Evolutionary conservation across 2,888 invertebrate species (phyloP).

Genomic region (Sisyra terminalis): DNA sequence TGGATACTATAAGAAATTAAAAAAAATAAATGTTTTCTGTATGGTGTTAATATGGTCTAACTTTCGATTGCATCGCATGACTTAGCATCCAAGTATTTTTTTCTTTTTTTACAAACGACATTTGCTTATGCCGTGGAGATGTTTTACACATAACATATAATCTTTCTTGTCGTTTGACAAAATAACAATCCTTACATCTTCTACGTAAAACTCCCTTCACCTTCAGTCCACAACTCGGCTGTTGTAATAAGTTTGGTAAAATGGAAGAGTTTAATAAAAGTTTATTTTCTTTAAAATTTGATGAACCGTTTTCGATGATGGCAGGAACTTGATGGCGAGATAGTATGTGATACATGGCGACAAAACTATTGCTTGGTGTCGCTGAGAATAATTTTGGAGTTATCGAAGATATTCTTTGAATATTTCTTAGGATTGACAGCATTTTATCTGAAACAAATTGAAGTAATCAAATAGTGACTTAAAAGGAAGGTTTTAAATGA

Average conservation of each 20-base stretch:
- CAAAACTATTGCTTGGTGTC: too few relatives aligned
- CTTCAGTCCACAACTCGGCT: constrained; percentile 44
- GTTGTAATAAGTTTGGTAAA: not conserved
- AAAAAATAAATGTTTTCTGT: not conserved
- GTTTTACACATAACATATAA: constrained; percentile 58
- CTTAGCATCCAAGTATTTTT: constrained; percentile 60
- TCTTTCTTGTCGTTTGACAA: constrained; percentile 48
- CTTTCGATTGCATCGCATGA: constrained; percentile 49
- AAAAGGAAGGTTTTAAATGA: too few relatives aligned
- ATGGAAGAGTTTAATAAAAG: too few relatives aligned
- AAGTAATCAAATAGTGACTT: too few relatives aligned
- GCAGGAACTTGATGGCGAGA: too few relatives aligned
- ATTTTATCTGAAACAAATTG: too few relatives aligned
- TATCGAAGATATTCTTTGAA: too few relatives aligned
- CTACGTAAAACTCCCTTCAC: constrained; percentile 46
- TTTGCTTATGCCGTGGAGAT: constrained; percentile 68
- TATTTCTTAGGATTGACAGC: too few relatives aligned
- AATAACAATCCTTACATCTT: constrained; percentile 67
- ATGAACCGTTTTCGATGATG: too few relatives aligned
- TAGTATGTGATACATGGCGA: too few relatives aligned
- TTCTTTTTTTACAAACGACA: constrained; percentile 48
- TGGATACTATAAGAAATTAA: not conserved
- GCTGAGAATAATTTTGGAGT: too few relatives aligned
- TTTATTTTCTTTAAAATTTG: too few relatives aligned
- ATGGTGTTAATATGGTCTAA: constrained; percentile 28